Conservation (phyloP, 2,113 vertebrate species). For the Phaethornis superciliosus region DNA sequence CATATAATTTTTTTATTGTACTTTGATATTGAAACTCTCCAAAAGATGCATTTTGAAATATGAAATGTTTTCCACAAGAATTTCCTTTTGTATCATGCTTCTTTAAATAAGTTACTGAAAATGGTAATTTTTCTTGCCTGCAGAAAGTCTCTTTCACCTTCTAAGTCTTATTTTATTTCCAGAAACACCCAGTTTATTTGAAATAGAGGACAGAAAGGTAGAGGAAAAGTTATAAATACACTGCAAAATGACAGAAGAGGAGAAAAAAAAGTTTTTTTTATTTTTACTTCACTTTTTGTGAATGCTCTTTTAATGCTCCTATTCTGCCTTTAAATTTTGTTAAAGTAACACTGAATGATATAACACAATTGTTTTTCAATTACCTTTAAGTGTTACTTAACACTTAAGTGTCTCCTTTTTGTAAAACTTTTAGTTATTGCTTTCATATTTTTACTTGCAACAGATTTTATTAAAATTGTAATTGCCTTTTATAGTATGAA, state of each 20-base stretch:
- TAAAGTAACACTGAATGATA: neutral
- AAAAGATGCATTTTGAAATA: neutral
- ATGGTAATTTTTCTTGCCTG: neutral
- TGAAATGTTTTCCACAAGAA: neutral
- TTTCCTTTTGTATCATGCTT: neutral
- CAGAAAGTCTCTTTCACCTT: neutral
- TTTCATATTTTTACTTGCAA: neutral
- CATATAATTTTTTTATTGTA: neutral
- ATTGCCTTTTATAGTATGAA: neutral
- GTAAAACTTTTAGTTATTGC: constrained; percentile 1
- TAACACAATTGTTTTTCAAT: neutral
- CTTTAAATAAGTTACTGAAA: neutral
- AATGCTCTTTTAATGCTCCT: neutral
- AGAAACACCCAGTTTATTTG: neutral
- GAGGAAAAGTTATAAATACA: neutral
- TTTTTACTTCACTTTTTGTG: neutral
- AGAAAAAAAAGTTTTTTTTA: fast-evolving
- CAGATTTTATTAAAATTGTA: neutral
- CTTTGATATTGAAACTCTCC: neutral
- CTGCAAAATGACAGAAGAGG: neutral
- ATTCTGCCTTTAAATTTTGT: neutral
- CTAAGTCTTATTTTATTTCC: neutral
- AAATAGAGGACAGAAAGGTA: neutral
- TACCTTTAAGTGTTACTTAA: neutral
- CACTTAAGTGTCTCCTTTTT: neutral